phyloP scores from a whole-genome alignment of 2,797 vertebrate genomes.

The Alcedo quadribrachys region DNA sequence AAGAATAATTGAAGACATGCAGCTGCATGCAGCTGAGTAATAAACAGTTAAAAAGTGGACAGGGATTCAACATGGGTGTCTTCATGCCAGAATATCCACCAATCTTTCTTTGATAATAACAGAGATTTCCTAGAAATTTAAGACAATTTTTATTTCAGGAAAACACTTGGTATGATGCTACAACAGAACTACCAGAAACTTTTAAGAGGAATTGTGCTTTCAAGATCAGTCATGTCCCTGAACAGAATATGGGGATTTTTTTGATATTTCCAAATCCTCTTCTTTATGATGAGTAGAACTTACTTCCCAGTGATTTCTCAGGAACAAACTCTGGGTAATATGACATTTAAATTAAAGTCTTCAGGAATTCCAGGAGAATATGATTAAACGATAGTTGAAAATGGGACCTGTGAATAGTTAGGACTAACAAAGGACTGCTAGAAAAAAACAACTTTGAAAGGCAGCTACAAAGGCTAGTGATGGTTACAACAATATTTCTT shows the following conservation, averaged over 20 bases:
- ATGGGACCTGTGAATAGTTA: neutral
- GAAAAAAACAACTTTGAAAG: neutral
- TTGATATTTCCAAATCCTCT: neutral
- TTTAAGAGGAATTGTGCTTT: neutral
- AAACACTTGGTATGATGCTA: neutral
- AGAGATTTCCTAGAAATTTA: neutral
- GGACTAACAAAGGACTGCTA: neutral
- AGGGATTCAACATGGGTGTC: neutral
- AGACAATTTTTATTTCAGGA: neutral
- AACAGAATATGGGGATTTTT: neutral
- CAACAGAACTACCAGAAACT: neutral
- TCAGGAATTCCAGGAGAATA: neutral
- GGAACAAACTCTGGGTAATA: neutral
- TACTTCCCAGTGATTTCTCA: neutral
- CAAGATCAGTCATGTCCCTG: neutral
- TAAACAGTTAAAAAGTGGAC: neutral
- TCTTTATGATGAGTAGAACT: neutral
- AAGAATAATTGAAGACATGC: neutral
- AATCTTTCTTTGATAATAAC: neutral
- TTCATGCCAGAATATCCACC: neutral
- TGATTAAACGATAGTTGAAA: neutral
- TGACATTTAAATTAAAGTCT: neutral
- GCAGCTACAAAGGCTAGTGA: neutral
- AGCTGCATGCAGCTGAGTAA: neutral
- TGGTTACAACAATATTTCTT: neutral